These are phyloP conservation scores for Zoroaster sp. DNA, from an alignment of 53 echinoderm and acorn worm genomes.

Conservation along the genomic window DNA sequence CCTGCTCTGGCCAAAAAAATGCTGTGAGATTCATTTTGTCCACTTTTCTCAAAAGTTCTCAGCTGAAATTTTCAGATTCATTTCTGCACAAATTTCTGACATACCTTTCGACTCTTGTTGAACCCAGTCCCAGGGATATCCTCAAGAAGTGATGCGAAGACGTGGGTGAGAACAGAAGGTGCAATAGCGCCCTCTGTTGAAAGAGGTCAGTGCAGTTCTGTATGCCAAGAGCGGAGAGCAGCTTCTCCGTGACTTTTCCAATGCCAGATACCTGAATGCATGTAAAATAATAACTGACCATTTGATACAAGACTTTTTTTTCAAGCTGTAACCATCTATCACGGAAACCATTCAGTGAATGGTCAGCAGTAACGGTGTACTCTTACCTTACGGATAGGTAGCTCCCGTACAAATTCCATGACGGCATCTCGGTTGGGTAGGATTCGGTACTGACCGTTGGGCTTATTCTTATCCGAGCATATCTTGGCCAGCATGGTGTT, in stretches of 20 bases:
- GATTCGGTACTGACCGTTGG: slow-evolving; percentile 95
- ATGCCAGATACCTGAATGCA: slow-evolving; percentile 92
- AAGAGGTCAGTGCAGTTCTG: slow-evolving; percentile 89
- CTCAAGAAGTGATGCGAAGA: slow-evolving; percentile 86
- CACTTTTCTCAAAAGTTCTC: no score
- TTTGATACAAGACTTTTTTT: no score
- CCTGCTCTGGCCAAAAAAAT: no score
- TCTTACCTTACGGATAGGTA: slow-evolving; percentile 94
- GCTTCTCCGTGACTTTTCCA: slow-evolving; percentile 95
- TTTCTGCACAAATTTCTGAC: background rate
- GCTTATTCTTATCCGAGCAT: slow-evolving; percentile 98
- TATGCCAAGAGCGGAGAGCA: slow-evolving; percentile 80
- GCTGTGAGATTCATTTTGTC: no score
- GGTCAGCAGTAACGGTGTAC: background rate
- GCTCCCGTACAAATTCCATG: slow-evolving; percentile 78
- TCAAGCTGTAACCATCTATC: no score
- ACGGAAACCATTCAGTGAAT: no score
- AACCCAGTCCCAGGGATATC: slow-evolving; percentile 88
- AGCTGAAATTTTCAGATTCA: background rate
- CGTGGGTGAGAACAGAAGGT: slow-evolving; percentile 79
- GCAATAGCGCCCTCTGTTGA: slow-evolving; percentile 78
- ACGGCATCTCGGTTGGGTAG: slow-evolving; percentile 76
- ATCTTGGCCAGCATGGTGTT: slow-evolving; percentile 98
- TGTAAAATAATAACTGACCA: no score
- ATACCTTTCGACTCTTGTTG: slow-evolving; percentile 85